These are phyloP conservation scores for Dolichopus griseipennis DNA, from an alignment of 2,888 invertebrate species.

Conservation along the genomic window DNA sequence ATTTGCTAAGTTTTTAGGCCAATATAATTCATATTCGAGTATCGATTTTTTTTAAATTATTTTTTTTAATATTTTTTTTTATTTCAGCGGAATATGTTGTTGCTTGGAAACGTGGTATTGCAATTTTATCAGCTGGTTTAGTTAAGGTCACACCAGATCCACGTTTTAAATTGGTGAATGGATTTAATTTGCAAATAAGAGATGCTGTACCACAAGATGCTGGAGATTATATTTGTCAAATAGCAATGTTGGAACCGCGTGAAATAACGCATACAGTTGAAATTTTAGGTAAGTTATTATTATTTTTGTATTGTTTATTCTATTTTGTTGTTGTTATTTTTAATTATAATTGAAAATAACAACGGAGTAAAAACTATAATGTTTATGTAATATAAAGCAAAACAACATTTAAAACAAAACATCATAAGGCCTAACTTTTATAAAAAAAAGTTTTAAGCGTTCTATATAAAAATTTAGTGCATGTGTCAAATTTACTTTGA, in stretches of 20 bases:
- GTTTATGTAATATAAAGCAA: too few species aligned
- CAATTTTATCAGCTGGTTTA: constrained; percentile 55
- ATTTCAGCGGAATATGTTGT: constrained; percentile 51
- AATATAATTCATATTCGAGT: too few species aligned
- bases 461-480: too few species aligned
- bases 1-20: too few species aligned
- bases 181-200: constrained; percentile 56
- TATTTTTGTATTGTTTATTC: too few species aligned
- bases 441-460: too few species aligned
- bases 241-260: constrained; percentile 54
- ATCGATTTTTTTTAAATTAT: neutral
- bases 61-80: constrained; percentile 15
- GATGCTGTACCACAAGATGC: constrained; percentile 56
- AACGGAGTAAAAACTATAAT: too few species aligned
- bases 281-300: constrained; percentile 53
- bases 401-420: too few species aligned
- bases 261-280: constrained; percentile 59
- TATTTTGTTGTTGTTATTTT: too few species aligned
- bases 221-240: constrained; percentile 60
- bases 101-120: constrained; percentile 58
- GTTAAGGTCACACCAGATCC: constrained; percentile 58
- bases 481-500: too few species aligned
- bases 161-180: constrained; percentile 52
- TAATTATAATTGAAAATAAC: too few species aligned
- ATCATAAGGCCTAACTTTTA: too few species aligned